Conservation (phyloP, 1,140 invertebrate genomes). For the Nymphalis io region DNA sequence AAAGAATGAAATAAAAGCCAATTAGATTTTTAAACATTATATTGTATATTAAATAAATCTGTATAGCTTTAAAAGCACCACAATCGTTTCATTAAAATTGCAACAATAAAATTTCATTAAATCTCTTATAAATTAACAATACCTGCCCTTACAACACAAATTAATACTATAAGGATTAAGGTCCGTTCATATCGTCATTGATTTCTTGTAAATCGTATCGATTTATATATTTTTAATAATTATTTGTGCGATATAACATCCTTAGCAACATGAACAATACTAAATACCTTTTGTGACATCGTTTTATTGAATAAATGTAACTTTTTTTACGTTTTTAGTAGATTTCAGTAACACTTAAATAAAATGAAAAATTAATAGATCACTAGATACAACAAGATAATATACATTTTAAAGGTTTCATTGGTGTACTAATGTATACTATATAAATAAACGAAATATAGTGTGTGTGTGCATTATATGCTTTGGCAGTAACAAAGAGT, state of each 20-base stretch:
- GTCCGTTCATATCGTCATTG: slow-evolving; percentile 1
- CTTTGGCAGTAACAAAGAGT: not conserved
- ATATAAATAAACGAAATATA: no score
- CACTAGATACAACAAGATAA: no score
- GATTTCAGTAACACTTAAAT: no score
- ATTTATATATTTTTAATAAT: not conserved
- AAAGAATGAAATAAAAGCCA: slow-evolving; percentile 28
- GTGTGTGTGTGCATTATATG: no score
- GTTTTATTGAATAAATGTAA: no score
- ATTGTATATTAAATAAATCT: slow-evolving; percentile 55
- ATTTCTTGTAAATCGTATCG: not conserved
- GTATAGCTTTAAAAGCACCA: slow-evolving; percentile 62
- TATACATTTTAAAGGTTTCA: no score
- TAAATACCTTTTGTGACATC: no score
- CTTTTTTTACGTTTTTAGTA: no score
- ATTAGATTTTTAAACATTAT: slow-evolving; percentile 39
- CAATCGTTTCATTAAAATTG: slow-evolving; percentile 50
- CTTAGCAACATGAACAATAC: not conserved
- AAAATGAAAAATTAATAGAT: no score
- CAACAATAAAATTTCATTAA: slow-evolving; percentile 55
- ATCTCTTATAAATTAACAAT: slow-evolving; percentile 59
- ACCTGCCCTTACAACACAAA: slow-evolving; percentile 24
- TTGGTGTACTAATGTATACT: no score
- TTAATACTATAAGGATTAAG: slow-evolving; percentile 22
- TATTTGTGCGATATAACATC: not conserved